These are phyloP conservation scores for Rhabdomys dilectus DNA, from an alignment of 2,113 vertebrate species.

Conservation along the genomic window DNA sequence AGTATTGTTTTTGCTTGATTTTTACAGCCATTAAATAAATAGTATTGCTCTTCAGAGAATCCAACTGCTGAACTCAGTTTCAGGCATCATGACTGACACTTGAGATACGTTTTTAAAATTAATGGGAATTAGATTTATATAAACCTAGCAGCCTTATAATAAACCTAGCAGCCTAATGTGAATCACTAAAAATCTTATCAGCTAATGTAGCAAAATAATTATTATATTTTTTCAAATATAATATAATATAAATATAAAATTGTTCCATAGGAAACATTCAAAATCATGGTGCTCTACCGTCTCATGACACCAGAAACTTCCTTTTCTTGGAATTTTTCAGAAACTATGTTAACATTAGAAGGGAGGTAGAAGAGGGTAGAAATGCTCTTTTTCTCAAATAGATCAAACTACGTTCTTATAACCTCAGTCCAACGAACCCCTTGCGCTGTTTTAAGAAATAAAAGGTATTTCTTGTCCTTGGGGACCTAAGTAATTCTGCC, in stretches of 20 bases:
- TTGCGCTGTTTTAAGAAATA: constrained; percentile 55
- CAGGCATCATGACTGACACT: neutral
- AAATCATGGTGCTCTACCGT: constrained; percentile 41
- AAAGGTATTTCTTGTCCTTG: constrained; percentile 25
- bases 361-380: neutral
- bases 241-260: neutral
- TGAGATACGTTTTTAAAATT: constrained; percentile 62
- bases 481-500: constrained; percentile 53
- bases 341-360: constrained; percentile 29
- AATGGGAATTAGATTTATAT: constrained; percentile 62
- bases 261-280: neutral
- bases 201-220: constrained; percentile 49
- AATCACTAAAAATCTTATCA: constrained; percentile 45
- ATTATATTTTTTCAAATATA: constrained; percentile 53
- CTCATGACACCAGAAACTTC: constrained; percentile 1
- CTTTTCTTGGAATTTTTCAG: constrained; percentile 67
- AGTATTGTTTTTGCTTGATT: constrained; percentile 47
- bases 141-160: no score
- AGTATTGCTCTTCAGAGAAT: constrained; percentile 44
- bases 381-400: constrained; percentile 38
- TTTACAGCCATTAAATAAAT: constrained; percentile 51
- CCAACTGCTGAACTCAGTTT: constrained; percentile 31
- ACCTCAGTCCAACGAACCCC: constrained; percentile 47
- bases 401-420: constrained; percentile 42
- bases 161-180: neutral